These are phyloP conservation scores for Leistus spinibarbis DNA, from an alignment of 2,888 invertebrate species.

Conservation along the genomic window DNA sequence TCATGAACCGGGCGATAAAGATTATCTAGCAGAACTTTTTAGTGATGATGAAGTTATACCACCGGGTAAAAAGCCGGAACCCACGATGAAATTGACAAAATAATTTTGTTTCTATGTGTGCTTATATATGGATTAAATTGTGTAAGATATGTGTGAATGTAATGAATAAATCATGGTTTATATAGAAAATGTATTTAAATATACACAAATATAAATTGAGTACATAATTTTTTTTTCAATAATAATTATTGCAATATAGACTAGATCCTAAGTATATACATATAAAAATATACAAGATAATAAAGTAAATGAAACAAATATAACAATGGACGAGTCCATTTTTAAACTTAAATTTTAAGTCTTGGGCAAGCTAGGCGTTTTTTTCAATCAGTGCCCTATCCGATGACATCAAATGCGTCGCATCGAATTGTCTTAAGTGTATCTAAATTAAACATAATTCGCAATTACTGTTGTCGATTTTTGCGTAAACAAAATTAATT, in stretches of 20 bases:
- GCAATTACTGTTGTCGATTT: conserved; percentile 17
- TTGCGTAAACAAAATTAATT: conserved; percentile 38
- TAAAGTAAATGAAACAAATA: conserved; percentile 2
- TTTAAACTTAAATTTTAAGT: not conserved
- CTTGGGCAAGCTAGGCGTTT: conserved; percentile 7
- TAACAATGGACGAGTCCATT: conserved; percentile 9
- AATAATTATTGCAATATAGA: conserved; percentile 13
- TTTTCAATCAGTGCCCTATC: conserved; percentile 58
- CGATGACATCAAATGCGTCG: conserved; percentile 64
- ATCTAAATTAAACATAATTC: conserved; percentile 61
- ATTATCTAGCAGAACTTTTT: conserved; percentile 54
- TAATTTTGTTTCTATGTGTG: not conserved
- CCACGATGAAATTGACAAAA: not conserved
- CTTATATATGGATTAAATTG: not conserved
- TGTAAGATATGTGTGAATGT: conserved; percentile 19
- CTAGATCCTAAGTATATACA: conserved; percentile 19
- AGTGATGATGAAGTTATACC: conserved; percentile 53
- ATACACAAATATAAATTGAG: conserved; percentile 28
- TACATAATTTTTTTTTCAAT: conserved; percentile 11
- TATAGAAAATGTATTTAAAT: conserved; percentile 38
- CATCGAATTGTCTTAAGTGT: conserved; percentile 74
- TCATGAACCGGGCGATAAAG: conserved; percentile 40
- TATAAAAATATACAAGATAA: conserved; percentile 34
- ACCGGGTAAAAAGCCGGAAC: not conserved
- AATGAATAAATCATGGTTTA: conserved; percentile 19